Conservation (phyloP, 2,797 vertebrate species). For the Halcyon smyrnensis region DNA sequence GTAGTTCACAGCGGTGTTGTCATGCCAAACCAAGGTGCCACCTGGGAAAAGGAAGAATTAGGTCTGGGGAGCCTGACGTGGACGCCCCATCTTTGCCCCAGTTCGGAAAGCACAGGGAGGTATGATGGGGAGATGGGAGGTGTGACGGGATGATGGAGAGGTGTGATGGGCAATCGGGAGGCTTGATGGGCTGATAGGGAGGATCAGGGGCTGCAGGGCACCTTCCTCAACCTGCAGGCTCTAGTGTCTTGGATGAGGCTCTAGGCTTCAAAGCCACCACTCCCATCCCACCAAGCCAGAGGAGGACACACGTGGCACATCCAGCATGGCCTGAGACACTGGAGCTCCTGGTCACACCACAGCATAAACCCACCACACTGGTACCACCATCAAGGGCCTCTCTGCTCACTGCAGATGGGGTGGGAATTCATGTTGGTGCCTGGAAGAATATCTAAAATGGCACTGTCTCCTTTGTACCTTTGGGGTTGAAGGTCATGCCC, state of each 20-base stretch:
- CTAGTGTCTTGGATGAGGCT: neutral
- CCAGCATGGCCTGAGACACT: neutral
- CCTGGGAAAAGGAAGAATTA: conserved; percentile 72
- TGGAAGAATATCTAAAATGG: neutral
- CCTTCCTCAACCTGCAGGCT: neutral
- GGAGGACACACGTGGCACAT: rapidly evolving
- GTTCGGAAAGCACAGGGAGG: neutral
- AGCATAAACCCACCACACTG: neutral
- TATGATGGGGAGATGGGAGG: neutral
- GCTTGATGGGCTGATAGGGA: neutral
- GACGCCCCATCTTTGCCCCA: neutral
- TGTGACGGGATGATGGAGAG: neutral
- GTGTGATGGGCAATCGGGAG: neutral
- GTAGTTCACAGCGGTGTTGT: conserved; percentile 87
- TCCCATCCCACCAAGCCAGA: neutral
- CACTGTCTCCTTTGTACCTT: conserved; percentile 69
- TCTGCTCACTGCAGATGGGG: neutral
- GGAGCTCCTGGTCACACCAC: neutral
- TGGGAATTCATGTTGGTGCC: neutral
- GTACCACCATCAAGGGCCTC: neutral
- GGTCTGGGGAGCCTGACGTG: neutral
- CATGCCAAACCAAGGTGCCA: conserved; percentile 88
- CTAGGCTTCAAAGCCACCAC: neutral
- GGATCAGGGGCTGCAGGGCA: neutral
- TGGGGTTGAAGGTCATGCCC: conserved; percentile 91